Percentiles rank a stretch among this genome's conserved stretches.
Conservation (phyloP, 2,113 vertebrate species). For the Lophotis ruficrista region DNA sequence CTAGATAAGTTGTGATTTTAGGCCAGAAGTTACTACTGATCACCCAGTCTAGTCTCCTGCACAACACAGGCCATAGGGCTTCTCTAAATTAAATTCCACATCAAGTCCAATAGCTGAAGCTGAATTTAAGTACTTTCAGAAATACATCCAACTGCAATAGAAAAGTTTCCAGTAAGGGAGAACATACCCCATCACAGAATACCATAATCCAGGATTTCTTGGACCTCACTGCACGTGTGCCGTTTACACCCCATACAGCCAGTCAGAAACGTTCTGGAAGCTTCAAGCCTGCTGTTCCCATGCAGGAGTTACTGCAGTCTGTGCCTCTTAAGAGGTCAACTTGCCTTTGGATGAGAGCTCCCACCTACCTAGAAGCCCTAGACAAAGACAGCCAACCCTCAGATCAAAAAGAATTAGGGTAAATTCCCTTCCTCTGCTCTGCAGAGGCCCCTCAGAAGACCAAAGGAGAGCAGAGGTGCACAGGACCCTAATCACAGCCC, state of each 20-base stretch:
- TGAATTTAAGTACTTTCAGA: slow-evolving; percentile 5
- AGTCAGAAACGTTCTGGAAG: not conserved
- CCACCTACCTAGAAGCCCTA: not conserved
- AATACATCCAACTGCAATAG: not conserved
- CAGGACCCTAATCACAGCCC: not conserved
- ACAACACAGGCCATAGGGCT: not conserved
- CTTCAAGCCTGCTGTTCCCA: not conserved
- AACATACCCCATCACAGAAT: not conserved
- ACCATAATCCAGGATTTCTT: slow-evolving; percentile 5
- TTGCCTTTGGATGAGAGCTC: not conserved
- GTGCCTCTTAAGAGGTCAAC: not conserved
- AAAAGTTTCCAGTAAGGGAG: not conserved
- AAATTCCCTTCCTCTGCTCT: not conserved
- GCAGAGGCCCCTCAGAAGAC: not conserved
- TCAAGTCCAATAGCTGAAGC: not conserved
- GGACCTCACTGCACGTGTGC: not conserved
- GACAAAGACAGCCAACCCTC: not conserved
- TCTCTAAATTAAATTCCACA: slow-evolving; percentile 32
- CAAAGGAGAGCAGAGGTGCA: not conserved
- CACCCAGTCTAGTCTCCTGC: not conserved
- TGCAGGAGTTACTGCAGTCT: not conserved
- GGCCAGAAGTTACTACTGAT: not conserved
- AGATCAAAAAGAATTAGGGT: not conserved
- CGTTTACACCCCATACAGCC: not conserved
- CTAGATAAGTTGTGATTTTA: not conserved